Conservation (phyloP, 1,140 invertebrate genomes). For the Saccostrea echinata region DNA sequence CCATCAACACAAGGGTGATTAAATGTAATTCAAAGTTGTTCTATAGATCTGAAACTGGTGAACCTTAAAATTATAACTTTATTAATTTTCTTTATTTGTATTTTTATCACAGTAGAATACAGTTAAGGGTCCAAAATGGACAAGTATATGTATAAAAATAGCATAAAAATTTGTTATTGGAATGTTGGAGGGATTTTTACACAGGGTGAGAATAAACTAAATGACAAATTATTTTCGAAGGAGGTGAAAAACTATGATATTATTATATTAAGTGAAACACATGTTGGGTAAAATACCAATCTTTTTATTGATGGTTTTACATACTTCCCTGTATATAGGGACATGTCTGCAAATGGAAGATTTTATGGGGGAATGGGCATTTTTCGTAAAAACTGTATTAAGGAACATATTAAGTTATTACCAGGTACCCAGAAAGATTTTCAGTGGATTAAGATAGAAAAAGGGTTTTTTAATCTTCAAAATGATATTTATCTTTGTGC, state of each 20-base stretch:
- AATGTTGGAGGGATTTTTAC: conserved; percentile 15
- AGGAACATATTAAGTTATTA: too few relatives aligned
- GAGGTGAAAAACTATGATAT: conserved; percentile 5
- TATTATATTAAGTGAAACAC: conserved; percentile 24
- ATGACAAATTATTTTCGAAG: not conserved
- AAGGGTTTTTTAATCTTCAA: not conserved
- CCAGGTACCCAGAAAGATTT: too few relatives aligned
- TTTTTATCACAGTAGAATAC: too few relatives aligned
- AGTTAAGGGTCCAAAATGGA: not conserved
- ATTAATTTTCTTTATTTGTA: not conserved
- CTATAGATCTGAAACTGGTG: not conserved
- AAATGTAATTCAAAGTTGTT: not conserved
- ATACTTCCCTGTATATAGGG: conserved; percentile 29
- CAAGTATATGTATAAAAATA: not conserved
- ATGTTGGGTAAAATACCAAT: conserved; percentile 2
- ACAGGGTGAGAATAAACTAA: not conserved
- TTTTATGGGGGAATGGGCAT: conserved; percentile 9
- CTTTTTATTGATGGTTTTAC: not conserved
- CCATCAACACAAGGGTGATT: not conserved
- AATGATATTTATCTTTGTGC: conserved; percentile 18
- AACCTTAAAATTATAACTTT: not conserved
- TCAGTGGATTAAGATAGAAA: too few relatives aligned
- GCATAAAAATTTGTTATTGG: not conserved
- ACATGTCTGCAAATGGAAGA: conserved; percentile 22
- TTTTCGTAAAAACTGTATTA: conserved; percentile 6